Base-by-base conservation (phyloP, 1,140 invertebrate genomes). In the Adelges cooleyi region DNA sequence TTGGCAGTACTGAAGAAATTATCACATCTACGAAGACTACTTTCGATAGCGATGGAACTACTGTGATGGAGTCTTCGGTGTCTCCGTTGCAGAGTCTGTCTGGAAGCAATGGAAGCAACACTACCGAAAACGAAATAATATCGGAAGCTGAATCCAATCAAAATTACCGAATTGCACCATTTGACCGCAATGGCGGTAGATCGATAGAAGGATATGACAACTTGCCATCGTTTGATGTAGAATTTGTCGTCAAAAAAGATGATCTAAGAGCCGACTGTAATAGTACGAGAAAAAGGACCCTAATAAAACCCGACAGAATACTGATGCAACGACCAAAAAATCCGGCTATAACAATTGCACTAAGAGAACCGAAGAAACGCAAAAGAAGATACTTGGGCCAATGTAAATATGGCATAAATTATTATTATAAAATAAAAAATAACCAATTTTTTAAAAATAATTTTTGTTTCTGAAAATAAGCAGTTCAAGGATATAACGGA, bases 401-500 rank as follows among this genome's bases (percentile, higher is more conserved):
- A n/a, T 48, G 56, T 62, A 62, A 62, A 15, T 48, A 29, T 46
- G 46, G n/a, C 23, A 25, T 25, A 25, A 5, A 40, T 54, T 22
- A 4, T 8, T 40, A 17, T 44, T 44, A 40, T 4, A 23, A 13
- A 6, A 3, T 49, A 51, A 27, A 8, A 25, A 23, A 56, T 18
- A 25, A n/a, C n/a, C n/a, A n/a, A n/a, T 18, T 11, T 29, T 48
- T 20, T 15, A 48, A 44, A 29, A 8, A 22, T 27, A 6, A 33
- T n/a, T 20, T 49, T 49, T 67, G n/a, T 66, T 38, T 44, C 29
- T n/a, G n/a, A n/a, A n/a, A n/a, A n/a, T n/a, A n/a, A n/a, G 11
- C 11, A 69, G 68, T 51, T 65, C 50, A 36, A 11, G 51, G 50
- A 22, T 52, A 52, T 8, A 54, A 62, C 11, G 27, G 52, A 42